These are phyloP conservation scores for Xiphophorus hellerii DNA, from an alignment of 2,113 vertebrate species.

Conservation along the genomic window DNA sequence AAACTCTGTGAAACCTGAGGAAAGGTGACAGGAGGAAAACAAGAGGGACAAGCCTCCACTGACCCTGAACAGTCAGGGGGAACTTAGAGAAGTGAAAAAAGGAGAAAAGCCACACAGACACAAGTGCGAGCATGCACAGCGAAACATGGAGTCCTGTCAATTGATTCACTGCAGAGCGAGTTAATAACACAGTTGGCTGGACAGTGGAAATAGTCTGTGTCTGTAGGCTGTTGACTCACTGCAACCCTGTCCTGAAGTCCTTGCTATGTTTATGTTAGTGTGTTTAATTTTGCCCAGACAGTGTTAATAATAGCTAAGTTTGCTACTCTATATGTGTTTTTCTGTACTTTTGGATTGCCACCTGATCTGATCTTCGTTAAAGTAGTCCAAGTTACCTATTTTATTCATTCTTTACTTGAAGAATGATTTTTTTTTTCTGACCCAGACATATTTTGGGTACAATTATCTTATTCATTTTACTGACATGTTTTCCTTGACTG, in stretches of 20 bases:
- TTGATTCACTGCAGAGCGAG: conserved; percentile 55
- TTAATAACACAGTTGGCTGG: conserved; percentile 71
- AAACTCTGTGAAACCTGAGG: conserved; percentile 55
- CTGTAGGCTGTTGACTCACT: conserved; percentile 55
- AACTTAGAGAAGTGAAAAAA: conserved; percentile 7
- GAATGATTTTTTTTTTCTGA: too few species aligned
- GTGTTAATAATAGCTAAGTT: conserved; percentile 14
- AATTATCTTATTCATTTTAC: too few species aligned
- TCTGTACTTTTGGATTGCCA: background rate
- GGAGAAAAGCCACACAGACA: conserved; percentile 35
- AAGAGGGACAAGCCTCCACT: conserved; percentile 45
- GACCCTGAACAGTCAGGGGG: conserved; percentile 56
- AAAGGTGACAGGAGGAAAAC: conserved; percentile 47
- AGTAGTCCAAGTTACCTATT: background rate
- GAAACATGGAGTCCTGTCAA: conserved; percentile 56
- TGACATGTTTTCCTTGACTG: too few species aligned
- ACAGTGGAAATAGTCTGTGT: conserved; percentile 55
- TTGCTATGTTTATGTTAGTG: conserved; percentile 5
- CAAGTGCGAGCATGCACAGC: conserved; percentile 21
- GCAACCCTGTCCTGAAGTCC: conserved; percentile 15
- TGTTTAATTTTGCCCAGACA: conserved; percentile 41
- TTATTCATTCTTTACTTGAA: background rate
- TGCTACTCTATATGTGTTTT: background rate
- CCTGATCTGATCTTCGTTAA: background rate
- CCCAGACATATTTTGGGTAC: too few species aligned